Base-by-base conservation (phyloP, 2,113 vertebrate genomes). In the Chionodraco myersi region DNA sequence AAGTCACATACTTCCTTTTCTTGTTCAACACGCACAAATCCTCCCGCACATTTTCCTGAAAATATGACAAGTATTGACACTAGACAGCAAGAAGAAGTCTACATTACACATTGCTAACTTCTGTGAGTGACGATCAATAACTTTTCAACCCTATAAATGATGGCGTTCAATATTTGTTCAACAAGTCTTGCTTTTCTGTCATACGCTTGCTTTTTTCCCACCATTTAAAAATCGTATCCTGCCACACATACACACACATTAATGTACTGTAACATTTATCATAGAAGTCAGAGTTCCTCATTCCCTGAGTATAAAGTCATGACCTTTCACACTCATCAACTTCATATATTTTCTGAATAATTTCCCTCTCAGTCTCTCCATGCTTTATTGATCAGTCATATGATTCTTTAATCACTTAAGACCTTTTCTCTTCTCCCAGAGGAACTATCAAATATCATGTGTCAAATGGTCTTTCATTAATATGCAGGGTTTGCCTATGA, bases 321-420 rank as follows among this genome's bases (percentile, higher is more conserved):
- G 76, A 84, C 81, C 82, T 86, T 79, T 67, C 36, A 5, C 10
- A 23, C 69, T 71, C 30, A 30, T 30, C 26, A 30, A 30, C 26
- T 30, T 30, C 26, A 30, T 44, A 48, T 65, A 52, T 41, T 70
- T 62, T 66, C 67, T 58, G n/a, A 60, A 72, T 81, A 75, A 44
- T 68, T 73, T 36, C 16, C 47, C 57, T 48, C 30, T 10, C n/a
- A 0, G 65, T n/a, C 16, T 16, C 67, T 69, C 56, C 68, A 88
- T 89, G 82, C 65, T 88, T 91, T 89, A 92, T 92, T 90, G 89
- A 88, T 89, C 78, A 80, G 8, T 67, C 26, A 65, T 62, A 88
- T 90, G 78, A 82, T 80, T 92, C 57, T 91, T 89, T 82, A 78
- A 88, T 81, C 72, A 84, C 58, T 66, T 5, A 1, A 77, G 79